Conservation (phyloP, 2,888 invertebrate species). For the Perizoma flavofasciatum region DNA sequence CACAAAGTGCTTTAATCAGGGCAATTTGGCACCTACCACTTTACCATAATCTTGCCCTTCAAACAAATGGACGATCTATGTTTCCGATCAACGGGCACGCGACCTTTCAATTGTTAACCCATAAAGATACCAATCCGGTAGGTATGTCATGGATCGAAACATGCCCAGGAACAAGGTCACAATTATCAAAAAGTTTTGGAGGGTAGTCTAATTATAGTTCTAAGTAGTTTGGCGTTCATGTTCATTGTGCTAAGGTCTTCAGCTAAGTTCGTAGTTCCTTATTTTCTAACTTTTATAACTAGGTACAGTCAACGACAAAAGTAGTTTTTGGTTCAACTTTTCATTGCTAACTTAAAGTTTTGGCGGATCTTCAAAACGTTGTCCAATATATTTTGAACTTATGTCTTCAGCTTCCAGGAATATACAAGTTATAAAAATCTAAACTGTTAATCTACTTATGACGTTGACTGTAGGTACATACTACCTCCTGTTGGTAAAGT, state of each 20-base stretch:
- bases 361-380: too few relatives aligned
- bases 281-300: background rate
- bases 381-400: too few relatives aligned
- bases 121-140: slow-evolving; percentile 12
- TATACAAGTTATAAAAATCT: too few relatives aligned
- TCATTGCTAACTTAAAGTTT: too few relatives aligned
- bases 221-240: background rate
- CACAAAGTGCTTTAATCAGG: too few relatives aligned
- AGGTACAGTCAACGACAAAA: background rate
- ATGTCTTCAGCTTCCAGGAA: too few relatives aligned
- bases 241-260: background rate
- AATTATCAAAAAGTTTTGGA: background rate
- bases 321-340: too few relatives aligned
- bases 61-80: background rate
- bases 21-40: too few relatives aligned
- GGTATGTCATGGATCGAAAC: background rate
- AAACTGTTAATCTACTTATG: too few relatives aligned
- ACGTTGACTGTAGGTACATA: too few relatives aligned
- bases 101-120: slow-evolving; percentile 27
- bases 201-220: background rate
- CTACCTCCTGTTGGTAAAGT: too few relatives aligned
- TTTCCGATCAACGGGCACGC: slow-evolving; percentile 18
- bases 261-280: background rate
- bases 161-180: background rate
- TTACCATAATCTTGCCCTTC: background rate